Base-by-base conservation (phyloP, 2,113 vertebrate genomes). In the Mastomys coucha region DNA sequence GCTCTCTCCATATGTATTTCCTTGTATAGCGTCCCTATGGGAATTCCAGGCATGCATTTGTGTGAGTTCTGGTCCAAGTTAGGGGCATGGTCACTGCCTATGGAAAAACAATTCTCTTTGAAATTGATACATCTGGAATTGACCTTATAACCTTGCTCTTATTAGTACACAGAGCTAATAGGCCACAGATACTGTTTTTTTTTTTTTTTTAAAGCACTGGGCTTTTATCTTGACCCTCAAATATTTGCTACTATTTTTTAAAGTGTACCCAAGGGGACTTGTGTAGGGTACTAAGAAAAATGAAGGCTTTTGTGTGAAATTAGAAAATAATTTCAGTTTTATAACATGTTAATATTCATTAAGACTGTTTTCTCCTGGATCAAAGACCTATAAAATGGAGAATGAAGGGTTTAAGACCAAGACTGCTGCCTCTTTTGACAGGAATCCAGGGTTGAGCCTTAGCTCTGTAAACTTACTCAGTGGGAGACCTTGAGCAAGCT, bases 61-160 rank as follows among this genome's bases (percentile, higher is more conserved):
- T 92, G 20, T 60, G 58, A 89, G 17, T 60, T 42, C 81, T 92
- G 82, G 58, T 92, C 56, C 45, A 90, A 95, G 75, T 91, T 90
- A 94, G 84, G 49, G n/a, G 28, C 73, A 31, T 7, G 42, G 28
- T 93, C 65, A 45, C 51, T 80, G 91, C 80, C 69, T 69, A 13
- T 88, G 81, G 72, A 85, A 95, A 96, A 69, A 69, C 36, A 78
- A 42, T 86, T 92, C 58, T 77, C 89, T 97, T 96, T 96, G 93
- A 96, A 94, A 94, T 78, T 89, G 73, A 75, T 75, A 84, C 87
- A 95, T 95, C 75, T 95, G 86, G 82, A 58, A 22, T 89, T 97
- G 96, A 97, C 91, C 91, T 96, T 92, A 90, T 92, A n/a, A 72
- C 75, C 42, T 87, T 92, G 45, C 65, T 16, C 60, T 96, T 86